Evolutionary conservation across 2,113 vertebrate species (phyloP), one percentile per base, ranked within the genome.

Genomic region (Cyprinodon variegatus): DNA sequence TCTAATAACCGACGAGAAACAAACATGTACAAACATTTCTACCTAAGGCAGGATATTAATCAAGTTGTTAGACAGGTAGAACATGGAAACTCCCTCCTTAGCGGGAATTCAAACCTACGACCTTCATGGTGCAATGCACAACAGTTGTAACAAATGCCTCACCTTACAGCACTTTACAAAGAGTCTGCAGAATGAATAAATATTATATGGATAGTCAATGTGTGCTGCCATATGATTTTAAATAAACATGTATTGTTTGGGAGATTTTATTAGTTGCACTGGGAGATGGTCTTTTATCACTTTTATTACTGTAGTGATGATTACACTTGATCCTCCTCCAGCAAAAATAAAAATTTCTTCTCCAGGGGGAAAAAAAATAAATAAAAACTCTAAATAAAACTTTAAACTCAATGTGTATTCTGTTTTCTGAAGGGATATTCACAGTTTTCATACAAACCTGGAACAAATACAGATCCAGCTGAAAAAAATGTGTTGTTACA

Each of bases 251-350:
- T 75, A 83, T 73, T 1, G 8, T 77, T 74, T 65, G 82, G 64
- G 38, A 83, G 69, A 73, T 70, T 78, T 82, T 77, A 85, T 66
- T 74, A 43, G 48, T 43, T 61, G 66, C 46, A 76, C 43, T 81
- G 45, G 78, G 68, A 87, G 48, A 22, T 43, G 66, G 61, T 22
- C 20, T 78, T 82, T 63, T 59, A 85, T 81, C 72, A 86, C 37
- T 73, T 74, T 83, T 50, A 87, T 80, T 72, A 45, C 76, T 39
- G 69, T 61, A 39, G 59, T 76, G 57, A 78, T 88, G 86, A 89
- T 91, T 86, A 81, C 81, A 82, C 85, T 82, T 89, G 86, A 89
- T 89, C 78, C 60, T 78, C 38, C 69, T 76, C 77, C 69, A 86
- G 68, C 48, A 67, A 77, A 69, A 40, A 85, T 76, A 65, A 82